Conservation (phyloP, 2,888 invertebrate species). For the Apamea monoglypha region DNA sequence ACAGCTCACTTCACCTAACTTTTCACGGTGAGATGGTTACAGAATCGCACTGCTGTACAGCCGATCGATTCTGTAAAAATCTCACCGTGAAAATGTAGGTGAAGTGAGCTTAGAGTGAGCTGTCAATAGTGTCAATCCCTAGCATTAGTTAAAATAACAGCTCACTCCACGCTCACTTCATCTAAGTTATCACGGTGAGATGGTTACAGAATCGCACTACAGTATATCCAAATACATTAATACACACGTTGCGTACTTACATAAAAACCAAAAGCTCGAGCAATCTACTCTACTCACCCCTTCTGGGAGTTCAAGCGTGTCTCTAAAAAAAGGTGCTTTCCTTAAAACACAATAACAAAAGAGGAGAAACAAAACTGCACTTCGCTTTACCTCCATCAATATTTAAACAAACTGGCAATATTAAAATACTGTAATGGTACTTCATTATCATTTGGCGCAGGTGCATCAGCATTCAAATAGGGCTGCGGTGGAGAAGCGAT, state of each 20-base stretch:
- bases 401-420: slow-evolving; percentile 50
- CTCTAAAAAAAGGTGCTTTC: background rate
- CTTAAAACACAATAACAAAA: background rate
- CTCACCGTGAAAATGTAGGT: no score
- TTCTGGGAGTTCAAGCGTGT: background rate
- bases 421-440: slow-evolving; percentile 66
- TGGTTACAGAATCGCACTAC: no score
- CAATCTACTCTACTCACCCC: background rate
- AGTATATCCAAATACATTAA: background rate
- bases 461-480: slow-evolving; percentile 71
- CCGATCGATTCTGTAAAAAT: no score
- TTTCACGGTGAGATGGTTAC: no score
- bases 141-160: no score
- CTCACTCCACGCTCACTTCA: no score
- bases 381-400: slow-evolving; percentile 8
- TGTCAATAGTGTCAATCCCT: no score
- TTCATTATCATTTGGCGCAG: slow-evolving; percentile 69
- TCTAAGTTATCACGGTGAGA: no score
- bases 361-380: background rate
- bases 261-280: background rate
- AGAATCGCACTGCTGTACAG: no score
- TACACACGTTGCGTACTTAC: background rate
- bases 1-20: no score
- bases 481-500: slow-evolving; percentile 60
- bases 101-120: no score